These are phyloP conservation scores for Caenorhabditis angaria DNA, from an alignment of 2,888 invertebrate species.

Conservation along the genomic window DNA sequence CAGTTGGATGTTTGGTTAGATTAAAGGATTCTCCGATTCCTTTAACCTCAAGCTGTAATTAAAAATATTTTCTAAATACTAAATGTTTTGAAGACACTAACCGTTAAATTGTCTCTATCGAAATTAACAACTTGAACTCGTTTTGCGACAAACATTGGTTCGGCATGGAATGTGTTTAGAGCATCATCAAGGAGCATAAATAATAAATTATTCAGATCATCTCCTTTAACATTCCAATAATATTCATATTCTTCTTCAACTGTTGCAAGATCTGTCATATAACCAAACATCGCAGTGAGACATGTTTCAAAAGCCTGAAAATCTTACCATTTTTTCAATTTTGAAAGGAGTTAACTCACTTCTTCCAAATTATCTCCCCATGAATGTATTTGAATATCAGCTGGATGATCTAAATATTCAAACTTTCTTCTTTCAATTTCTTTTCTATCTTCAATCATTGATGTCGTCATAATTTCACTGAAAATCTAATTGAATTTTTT, in stretches of 20 bases:
- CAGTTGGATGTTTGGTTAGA: slow-evolving; percentile 83
- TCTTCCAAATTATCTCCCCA: slow-evolving; percentile 84
- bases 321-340: background rate
- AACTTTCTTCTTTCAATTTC: slow-evolving; percentile 47
- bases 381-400: slow-evolving; percentile 96
- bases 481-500: background rate
- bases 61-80: background rate
- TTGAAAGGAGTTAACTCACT: slow-evolving; percentile 31
- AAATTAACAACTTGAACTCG: slow-evolving; percentile 58
- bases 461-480: slow-evolving; percentile 19
- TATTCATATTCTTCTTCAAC: slow-evolving; percentile 83
- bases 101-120: slow-evolving; percentile 33
- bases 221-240: slow-evolving; percentile 85
- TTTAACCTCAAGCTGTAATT: slow-evolving; percentile 44
- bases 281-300: slow-evolving; percentile 94
- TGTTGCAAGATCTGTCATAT: slow-evolving; percentile 80
- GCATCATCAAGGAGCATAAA: slow-evolving; percentile 94
- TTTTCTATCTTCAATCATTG: slow-evolving; percentile 33
- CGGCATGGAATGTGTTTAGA: slow-evolving; percentile 86
- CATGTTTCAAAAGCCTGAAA: slow-evolving; percentile 72
- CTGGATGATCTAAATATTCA: slow-evolving; percentile 86
- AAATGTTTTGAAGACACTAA: background rate
- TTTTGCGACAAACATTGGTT: slow-evolving; percentile 70
- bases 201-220: slow-evolving; percentile 87
- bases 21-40: slow-evolving; percentile 86